Conservation (phyloP, 2,888 invertebrate species). For the Calameuta filiformis region DNA sequence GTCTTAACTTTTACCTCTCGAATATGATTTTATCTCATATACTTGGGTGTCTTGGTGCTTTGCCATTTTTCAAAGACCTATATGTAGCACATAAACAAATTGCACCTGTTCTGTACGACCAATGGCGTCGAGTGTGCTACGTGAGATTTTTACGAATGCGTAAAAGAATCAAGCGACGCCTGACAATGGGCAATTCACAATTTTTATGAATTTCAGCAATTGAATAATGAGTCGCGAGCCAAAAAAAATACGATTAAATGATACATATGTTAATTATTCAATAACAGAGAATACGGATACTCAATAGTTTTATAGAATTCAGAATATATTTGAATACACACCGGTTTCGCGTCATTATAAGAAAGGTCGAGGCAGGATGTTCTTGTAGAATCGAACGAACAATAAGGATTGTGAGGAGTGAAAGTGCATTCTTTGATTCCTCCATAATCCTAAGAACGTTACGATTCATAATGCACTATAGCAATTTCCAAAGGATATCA, state of each 20-base stretch:
- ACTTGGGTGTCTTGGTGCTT: slow-evolving; percentile 22
- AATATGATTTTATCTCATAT: neutral
- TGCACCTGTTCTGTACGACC: slow-evolving; percentile 22
- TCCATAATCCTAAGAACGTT: neutral
- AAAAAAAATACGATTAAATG: neutral
- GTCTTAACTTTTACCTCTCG: neutral
- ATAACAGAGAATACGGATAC: neutral
- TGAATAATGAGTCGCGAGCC: neutral
- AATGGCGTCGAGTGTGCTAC: neutral
- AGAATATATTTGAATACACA: neutral
- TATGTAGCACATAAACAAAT: slow-evolving; percentile 33
- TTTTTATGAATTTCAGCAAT: neutral
- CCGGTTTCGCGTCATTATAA: neutral
- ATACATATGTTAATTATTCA: neutral
- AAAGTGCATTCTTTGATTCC: neutral
- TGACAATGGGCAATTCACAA: neutral
- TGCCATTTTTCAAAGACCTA: slow-evolving; percentile 30
- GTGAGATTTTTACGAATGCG: neutral
- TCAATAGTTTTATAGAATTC: neutral
- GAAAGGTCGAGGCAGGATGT: neutral
- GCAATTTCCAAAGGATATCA: neutral
- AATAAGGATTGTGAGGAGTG: neutral
- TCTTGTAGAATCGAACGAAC: neutral
- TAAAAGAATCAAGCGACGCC: neutral
- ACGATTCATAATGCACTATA: neutral